A percentile compares a stretch with the other conserved stretches of the same genome.
phyloP scores from a whole-genome alignment of 2,797 vertebrate genomes.

The Pseudochirops cupreus region DNA sequence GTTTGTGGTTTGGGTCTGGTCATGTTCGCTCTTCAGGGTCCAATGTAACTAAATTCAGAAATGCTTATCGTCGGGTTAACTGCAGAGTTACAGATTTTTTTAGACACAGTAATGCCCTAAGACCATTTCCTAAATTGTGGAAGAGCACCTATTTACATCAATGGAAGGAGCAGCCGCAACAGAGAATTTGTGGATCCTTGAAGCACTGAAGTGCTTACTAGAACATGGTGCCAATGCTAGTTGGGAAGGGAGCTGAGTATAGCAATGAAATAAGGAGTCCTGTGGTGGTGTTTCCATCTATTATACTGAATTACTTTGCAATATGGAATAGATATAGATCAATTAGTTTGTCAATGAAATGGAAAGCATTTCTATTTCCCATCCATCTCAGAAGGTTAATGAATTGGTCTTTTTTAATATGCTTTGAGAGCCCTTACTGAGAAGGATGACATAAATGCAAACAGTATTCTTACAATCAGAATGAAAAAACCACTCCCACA shows the following conservation, averaged over 20 bases:
- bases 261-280: slow-evolving; percentile 4
- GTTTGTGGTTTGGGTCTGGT: background rate
- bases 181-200: slow-evolving; percentile 12
- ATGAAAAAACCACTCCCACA: slow-evolving; percentile 6
- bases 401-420: background rate
- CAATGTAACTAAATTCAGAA: background rate
- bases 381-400: background rate
- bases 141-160: background rate
- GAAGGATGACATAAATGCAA: slow-evolving; percentile 52
- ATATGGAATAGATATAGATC: background rate
- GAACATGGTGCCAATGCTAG: slow-evolving; percentile 7
- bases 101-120: background rate
- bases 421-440: slow-evolving; percentile 55
- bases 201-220: background rate
- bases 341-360: background rate
- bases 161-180: background rate
- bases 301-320: background rate
- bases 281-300: slow-evolving; percentile 8
- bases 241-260: slow-evolving; percentile 1
- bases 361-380: slow-evolving; percentile 4
- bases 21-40: background rate
- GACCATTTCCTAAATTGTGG: background rate
- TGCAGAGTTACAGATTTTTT: background rate
- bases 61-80: background rate
- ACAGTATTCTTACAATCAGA: slow-evolving; percentile 40